Evolutionary conservation across 2,797 vertebrate genomes (phyloP).

Genomic region (Hydrocynus forskahlii): DNA sequence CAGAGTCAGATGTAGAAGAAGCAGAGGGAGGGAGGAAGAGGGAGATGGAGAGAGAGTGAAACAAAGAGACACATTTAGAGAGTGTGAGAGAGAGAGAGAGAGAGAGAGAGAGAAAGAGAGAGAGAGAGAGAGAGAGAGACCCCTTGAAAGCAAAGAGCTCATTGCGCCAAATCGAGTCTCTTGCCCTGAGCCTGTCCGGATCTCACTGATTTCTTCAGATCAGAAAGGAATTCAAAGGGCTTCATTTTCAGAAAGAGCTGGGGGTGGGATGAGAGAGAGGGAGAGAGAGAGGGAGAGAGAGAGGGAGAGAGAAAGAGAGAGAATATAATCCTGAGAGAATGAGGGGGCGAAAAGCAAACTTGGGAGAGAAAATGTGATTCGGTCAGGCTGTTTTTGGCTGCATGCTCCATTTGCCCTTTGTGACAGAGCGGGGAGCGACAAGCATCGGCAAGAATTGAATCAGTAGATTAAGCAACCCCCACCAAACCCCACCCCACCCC

Average conservation of each 20-base stretch:
- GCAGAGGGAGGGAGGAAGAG: conserved; percentile 1
- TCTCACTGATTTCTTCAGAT: conserved; percentile 58
- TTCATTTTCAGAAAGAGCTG: conserved; percentile 58
- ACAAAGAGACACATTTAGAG: background rate
- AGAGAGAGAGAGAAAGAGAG: background rate
- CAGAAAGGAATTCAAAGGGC: conserved; percentile 61
- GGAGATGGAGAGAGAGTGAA: background rate
- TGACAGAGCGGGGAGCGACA: conserved; percentile 75
- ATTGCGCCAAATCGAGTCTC: conserved; percentile 54
- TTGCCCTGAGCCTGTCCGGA: conserved; percentile 44
- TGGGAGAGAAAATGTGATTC: conserved; percentile 77
- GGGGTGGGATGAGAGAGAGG: conserved; percentile 31
- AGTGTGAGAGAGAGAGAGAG: conserved; percentile 10
- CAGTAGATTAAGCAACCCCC: conserved; percentile 81
- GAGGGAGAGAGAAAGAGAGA: conserved; percentile 59
- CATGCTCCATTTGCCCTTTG: conserved; percentile 79
- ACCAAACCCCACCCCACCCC: conserved; percentile 58
- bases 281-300: conserved; percentile 51
- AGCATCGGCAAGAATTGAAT: conserved; percentile 81
- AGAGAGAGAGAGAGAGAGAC: conserved; percentile 24
- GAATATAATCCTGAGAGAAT: conserved; percentile 50
- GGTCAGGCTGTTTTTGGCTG: conserved; percentile 74
- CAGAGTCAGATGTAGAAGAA: conserved; percentile 35
- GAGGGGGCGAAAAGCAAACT: conserved; percentile 59
- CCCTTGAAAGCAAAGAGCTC: conserved; percentile 47